These are phyloP conservation scores for Lucifuga dentata DNA, from an alignment of 2,113 vertebrate genomes.

Conservation along the genomic window DNA sequence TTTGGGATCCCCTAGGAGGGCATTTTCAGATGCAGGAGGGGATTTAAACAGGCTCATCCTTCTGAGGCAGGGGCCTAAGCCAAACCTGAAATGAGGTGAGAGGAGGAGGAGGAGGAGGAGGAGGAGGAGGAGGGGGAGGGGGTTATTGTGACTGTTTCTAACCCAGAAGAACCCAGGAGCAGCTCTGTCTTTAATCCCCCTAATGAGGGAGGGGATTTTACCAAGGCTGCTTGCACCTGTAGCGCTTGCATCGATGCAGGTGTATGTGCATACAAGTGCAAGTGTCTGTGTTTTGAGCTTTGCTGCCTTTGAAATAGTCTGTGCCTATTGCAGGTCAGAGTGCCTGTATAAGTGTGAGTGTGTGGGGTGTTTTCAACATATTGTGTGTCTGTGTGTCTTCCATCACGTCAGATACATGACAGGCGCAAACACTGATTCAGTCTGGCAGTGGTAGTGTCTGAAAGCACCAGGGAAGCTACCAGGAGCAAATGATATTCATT, in stretches of 20 bases:
- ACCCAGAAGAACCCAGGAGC: slow-evolving; percentile 49
- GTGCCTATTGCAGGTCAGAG: slow-evolving; percentile 13
- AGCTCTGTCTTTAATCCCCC: slow-evolving; percentile 62
- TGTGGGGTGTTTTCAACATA: slow-evolving; percentile 31
- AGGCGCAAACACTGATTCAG: slow-evolving; percentile 79
- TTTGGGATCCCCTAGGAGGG: slow-evolving; percentile 64
- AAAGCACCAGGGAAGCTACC: slow-evolving; percentile 74
- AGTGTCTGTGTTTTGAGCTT: slow-evolving; percentile 30
- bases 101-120: too few species aligned
- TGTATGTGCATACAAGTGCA: slow-evolving; percentile 3
- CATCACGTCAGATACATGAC: slow-evolving; percentile 72
- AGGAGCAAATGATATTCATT: slow-evolving; percentile 85
- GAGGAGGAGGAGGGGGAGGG: slow-evolving; percentile 42
- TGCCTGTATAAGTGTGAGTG: not conserved
- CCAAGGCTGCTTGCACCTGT: slow-evolving; percentile 68
- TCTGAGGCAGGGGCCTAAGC: slow-evolving; percentile 33
- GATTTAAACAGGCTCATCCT: slow-evolving; percentile 60
- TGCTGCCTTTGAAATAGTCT: slow-evolving; percentile 41
- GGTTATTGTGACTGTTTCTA: slow-evolving; percentile 58
- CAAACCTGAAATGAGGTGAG: slow-evolving; percentile 64
- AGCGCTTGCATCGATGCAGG: slow-evolving; percentile 39
- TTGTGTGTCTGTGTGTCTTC: slow-evolving; percentile 50
- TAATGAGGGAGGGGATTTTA: slow-evolving; percentile 68
- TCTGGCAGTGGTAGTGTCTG: slow-evolving; percentile 73
- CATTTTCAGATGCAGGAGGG: slow-evolving; percentile 58